These are phyloP conservation scores for Caranx melampygus DNA, from an alignment of 2,113 vertebrate species.

Conservation along the genomic window DNA sequence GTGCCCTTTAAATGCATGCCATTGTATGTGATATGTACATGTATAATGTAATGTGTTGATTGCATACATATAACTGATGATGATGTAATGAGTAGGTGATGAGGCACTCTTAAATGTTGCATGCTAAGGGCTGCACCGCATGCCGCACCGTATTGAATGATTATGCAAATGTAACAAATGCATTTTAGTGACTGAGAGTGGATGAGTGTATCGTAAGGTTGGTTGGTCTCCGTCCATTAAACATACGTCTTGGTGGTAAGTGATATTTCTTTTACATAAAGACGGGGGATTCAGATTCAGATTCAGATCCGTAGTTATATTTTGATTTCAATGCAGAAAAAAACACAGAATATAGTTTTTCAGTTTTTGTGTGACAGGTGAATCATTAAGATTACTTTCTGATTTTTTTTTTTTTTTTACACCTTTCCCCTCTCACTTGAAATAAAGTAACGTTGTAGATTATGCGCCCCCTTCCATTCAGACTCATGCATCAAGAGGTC, in stretches of 20 bases:
- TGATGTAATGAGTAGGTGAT: slow-evolving; percentile 16
- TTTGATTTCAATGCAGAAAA: slow-evolving; percentile 14
- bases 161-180: slow-evolving; percentile 56
- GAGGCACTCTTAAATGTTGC: slow-evolving; percentile 42
- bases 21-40: neutral
- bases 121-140: slow-evolving; percentile 34
- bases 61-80: slow-evolving; percentile 7
- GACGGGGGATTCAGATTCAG: slow-evolving; percentile 19
- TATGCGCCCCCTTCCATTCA: slow-evolving; percentile 16
- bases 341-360: slow-evolving; percentile 16
- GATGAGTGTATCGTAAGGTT: slow-evolving; percentile 71
- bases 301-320: slow-evolving; percentile 19
- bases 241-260: slow-evolving; percentile 75
- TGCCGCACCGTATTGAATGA: slow-evolving; percentile 35
- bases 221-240: slow-evolving; percentile 63
- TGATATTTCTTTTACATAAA: slow-evolving; percentile 74
- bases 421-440: neutral
- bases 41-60: slow-evolving; percentile 4
- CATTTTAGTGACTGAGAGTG: slow-evolving; percentile 69
- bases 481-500: slow-evolving; percentile 21
- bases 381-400: slow-evolving; percentile 3
- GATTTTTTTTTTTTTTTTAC: neutral
- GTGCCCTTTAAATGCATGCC: slow-evolving; percentile 50
- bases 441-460: slow-evolving; percentile 10
- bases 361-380: neutral